Conservation (phyloP, 2,797 vertebrate species). For the Poecilia picta region DNA sequence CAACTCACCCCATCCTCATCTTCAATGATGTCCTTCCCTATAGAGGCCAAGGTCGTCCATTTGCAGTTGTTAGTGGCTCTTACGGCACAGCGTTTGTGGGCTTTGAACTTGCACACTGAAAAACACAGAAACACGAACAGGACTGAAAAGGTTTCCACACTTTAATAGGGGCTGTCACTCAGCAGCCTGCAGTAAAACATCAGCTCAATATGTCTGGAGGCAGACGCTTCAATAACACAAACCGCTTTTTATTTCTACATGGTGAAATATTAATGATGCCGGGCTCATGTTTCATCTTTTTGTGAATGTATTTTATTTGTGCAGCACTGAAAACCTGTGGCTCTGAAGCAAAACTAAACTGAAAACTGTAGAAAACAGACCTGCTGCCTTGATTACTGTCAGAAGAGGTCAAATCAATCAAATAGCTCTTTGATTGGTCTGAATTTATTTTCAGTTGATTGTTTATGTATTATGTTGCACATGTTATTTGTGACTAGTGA, state of each 20-base stretch:
- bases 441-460: not conserved
- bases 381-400: not conserved
- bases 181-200: not conserved
- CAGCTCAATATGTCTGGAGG: not conserved
- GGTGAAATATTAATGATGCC: not conserved
- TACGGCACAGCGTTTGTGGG: conserved; percentile 97
- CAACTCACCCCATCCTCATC: conserved; percentile 94
- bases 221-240: not conserved
- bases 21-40: conserved; percentile 97
- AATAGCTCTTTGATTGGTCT: not conserved
- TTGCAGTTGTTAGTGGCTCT: conserved; percentile 98
- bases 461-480: not conserved
- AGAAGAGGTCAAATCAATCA: not conserved
- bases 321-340: not conserved
- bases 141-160: not conserved
- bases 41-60: conserved; percentile 96
- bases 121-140: conserved; percentile 35
- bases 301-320: not conserved
- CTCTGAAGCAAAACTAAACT: not conserved
- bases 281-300: not conserved
- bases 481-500: not conserved
- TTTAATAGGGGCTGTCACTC: not conserved
- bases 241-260: not conserved
- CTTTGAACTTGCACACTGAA: conserved; percentile 98
- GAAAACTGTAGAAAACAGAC: not conserved